Evolutionary conservation across 2,113 vertebrate genomes (phyloP), one percentile per base, ranked within the genome.

Genomic region (Eupsittula cactorum): DNA sequence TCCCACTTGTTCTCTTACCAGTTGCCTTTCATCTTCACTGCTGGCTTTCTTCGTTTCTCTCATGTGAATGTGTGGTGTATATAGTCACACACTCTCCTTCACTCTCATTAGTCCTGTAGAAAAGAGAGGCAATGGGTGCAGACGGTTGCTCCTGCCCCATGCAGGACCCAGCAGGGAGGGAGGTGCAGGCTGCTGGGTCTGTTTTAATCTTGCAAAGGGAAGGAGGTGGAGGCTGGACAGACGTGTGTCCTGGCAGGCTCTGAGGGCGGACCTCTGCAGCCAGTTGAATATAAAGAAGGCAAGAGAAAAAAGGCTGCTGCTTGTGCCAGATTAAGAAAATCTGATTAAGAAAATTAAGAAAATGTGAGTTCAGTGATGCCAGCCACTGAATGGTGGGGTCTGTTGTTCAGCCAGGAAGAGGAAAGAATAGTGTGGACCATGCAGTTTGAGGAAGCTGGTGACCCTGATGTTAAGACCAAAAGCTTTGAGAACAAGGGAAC

Each of bases 1-100:
- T 87, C 91, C 80, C 74, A 73, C n/a, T 94, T 80, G 52, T 86
- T 94, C 67, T 96, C 98, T 98, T 98, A 98, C 98, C 98, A 97
- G 93, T 88, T 82, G 63, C 52, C 95, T 97, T 97, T 98, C 98
- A 98, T 98, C 88, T 95, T 97, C 81, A 11, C 59, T 59, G 73
- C 21, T 70, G 67, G 31, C 82, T 94, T 94, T 94, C 90, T 92
- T 89, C 75, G 29, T 47, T 87, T 70, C 89, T 95, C 82, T 96
- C 85, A 71, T 89, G 85, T 92, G 95, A 89, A 59, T 68, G 10
- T 0, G 17, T 57, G 65, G 63, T 33, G 46, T 21, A 4, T 82
- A 29, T 17, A 16, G 39, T 92, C 92, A 94, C 63, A 35, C 31
- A 29, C 63, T 65, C 44, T 44, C 53, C 67, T 46, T 76, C 31